These are phyloP conservation scores for Phymatocera aterrima DNA, from an alignment of 2,888 invertebrate genomes.

Conservation along the genomic window DNA sequence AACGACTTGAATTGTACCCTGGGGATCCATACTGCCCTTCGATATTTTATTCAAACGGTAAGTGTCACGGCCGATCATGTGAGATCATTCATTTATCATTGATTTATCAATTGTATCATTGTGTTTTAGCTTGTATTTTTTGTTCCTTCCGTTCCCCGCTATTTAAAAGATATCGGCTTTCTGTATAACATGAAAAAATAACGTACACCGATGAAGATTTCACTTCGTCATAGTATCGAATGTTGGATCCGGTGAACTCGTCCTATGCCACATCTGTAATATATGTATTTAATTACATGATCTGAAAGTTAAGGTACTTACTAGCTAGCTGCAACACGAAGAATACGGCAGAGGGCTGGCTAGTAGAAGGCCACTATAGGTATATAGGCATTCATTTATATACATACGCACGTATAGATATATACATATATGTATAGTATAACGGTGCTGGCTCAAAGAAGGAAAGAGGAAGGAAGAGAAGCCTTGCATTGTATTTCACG, in stretches of 20 bases:
- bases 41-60: not conserved
- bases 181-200: too few relatives aligned
- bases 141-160: too few relatives aligned
- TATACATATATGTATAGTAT: not conserved
- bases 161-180: too few relatives aligned
- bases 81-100: not conserved
- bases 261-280: too few relatives aligned
- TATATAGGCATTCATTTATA: too few relatives aligned
- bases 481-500: conserved; percentile 1
- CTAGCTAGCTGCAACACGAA: not conserved
- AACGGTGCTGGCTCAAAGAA: not conserved
- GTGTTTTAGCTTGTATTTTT: not conserved
- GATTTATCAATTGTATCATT: not conserved
- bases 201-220: too few relatives aligned
- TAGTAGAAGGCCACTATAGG: not conserved
- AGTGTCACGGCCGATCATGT: not conserved
- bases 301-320: too few relatives aligned
- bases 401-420: not conserved
- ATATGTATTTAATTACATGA: too few relatives aligned
- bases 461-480: not conserved
- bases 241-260: too few relatives aligned
- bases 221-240: too few relatives aligned
- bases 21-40: not conserved
- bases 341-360: not conserved
- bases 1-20: not conserved